phyloP scores from a whole-genome alignment of 2,113 vertebrate genomes.

The Tor tambroides region DNA sequence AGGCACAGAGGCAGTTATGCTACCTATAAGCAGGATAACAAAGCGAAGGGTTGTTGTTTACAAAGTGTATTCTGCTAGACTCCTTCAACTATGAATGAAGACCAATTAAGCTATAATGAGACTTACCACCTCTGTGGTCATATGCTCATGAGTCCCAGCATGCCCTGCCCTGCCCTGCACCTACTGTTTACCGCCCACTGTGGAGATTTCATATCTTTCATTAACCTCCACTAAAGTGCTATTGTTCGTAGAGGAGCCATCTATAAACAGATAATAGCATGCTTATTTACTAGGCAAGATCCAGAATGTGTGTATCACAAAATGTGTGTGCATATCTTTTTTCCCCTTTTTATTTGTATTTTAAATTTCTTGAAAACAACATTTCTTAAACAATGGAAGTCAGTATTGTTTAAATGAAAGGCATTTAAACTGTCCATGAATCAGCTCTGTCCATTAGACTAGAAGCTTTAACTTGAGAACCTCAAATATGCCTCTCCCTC shows the following conservation, averaged over 20 bases:
- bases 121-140: conserved; percentile 26
- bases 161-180: conserved; percentile 4
- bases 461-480: conserved; percentile 29
- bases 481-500: conserved; percentile 38
- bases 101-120: conserved; percentile 56
- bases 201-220: neutral
- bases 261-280: neutral
- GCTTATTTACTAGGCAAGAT: neutral
- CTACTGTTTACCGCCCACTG: neutral
- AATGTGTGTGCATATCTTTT: neutral
- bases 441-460: conserved; percentile 28
- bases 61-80: neutral
- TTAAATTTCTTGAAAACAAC: neutral
- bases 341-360: neutral
- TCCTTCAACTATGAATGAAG: conserved; percentile 24
- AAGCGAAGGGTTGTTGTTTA: neutral
- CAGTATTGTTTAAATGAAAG: neutral
- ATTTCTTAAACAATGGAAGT: neutral
- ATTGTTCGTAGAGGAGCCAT: conserved; percentile 10
- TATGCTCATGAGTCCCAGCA: conserved; percentile 35
- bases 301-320: neutral
- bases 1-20: neutral
- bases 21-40: conserved; percentile 6
- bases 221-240: conserved; percentile 24
- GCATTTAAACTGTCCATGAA: conserved; percentile 5